Base-by-base conservation (phyloP, 2,888 invertebrate genomes). In the Polymixis flavicincta region DNA sequence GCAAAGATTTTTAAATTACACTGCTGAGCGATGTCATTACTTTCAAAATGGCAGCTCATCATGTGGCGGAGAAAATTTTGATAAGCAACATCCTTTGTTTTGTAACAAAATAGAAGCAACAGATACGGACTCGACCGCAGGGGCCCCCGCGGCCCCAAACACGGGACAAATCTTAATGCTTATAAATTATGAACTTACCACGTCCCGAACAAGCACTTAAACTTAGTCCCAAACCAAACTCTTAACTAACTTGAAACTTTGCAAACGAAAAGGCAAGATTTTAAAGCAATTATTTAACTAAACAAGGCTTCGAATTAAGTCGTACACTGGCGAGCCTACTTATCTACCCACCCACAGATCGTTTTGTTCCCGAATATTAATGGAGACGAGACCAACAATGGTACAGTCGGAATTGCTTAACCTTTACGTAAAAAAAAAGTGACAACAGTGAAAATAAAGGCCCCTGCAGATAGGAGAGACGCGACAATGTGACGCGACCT, bases 271-370 rank as follows among this genome's bases (percentile, higher is more conserved):
- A 74, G 73, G 69, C 80, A 74, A 85, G 73, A 67, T 83, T 84
- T 79, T 79, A 74, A 83, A 76, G 64, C 57, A 83, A 82, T 82
- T 78, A 78, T 79, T 85, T 82, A 81, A 69, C 74, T 78, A 68
- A 74, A 76, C 52, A 76, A 69, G 45, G 61, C n/a, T 69, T 65
- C 0, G 72, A 78, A 76, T 61, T 65, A 76, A 76, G 63, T 72
- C 61, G 25, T 68, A 13, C n/a, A 55, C 32, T n/a, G 32, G 11
- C 11, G 42, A 50, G 45, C 59, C 65, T 71, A 76, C 71, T 80
- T 72, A 73, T 55, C 61, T n/a, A n/a, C 25, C 48, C 37, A 60
- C 50, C 71, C 2, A 48, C 28, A 54, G 32, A 67, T 65, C 54
- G 42, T 74, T 75, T 72, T 73, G 71, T 70, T 75, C 37, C 65